phyloP scores from a whole-genome alignment of 2,113 vertebrate species.

The Coreoperca whiteheadi region DNA sequence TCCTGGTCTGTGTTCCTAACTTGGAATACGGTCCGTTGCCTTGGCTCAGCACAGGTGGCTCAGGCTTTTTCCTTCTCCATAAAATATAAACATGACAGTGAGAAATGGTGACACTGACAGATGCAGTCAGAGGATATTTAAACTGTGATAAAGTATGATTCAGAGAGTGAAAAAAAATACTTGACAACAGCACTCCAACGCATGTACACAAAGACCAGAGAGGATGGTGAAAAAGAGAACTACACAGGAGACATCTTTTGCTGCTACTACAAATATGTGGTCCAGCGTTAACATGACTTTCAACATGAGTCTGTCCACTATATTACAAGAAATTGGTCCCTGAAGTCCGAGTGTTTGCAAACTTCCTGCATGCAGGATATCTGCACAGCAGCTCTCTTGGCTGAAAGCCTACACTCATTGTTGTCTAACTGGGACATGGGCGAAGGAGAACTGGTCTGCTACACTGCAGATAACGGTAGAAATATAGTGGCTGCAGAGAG shows the following conservation, averaged over 20 bases:
- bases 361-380: constrained; percentile 44
- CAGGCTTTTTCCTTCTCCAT: constrained; percentile 24
- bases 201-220: constrained; percentile 17
- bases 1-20: not conserved
- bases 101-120: constrained; percentile 22
- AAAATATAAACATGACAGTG: constrained; percentile 27
- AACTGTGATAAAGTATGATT: constrained; percentile 5
- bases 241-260: constrained; percentile 7
- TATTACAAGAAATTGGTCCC: constrained; percentile 53
- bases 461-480: constrained; percentile 41
- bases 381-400: constrained; percentile 36
- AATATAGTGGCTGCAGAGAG: constrained; percentile 27
- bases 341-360: constrained; percentile 52
- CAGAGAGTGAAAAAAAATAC: not conserved
- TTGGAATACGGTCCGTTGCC: not conserved
- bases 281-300: constrained; percentile 50
- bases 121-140: constrained; percentile 20
- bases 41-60: constrained; percentile 29
- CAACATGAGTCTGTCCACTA: constrained; percentile 43
- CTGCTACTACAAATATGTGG: constrained; percentile 22
- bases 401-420: constrained; percentile 27
- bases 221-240: constrained; percentile 10
- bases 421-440: constrained; percentile 39
- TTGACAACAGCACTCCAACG: constrained; percentile 9
- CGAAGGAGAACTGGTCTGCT: constrained; percentile 47